These are phyloP conservation scores for Drosophila crucigera DNA, from an alignment of 2,888 invertebrate genomes.

Conservation along the genomic window DNA sequence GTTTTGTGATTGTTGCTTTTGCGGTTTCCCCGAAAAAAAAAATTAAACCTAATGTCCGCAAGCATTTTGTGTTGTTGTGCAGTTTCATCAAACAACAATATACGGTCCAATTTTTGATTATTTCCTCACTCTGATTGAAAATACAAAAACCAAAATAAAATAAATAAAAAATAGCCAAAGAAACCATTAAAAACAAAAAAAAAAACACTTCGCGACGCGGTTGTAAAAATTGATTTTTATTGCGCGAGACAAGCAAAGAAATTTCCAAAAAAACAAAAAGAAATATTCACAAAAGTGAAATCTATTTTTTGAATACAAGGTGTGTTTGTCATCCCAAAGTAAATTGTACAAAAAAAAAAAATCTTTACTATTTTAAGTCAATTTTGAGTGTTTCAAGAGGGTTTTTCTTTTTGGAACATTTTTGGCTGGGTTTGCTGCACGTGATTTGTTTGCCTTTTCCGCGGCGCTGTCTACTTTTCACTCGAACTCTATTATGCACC, in stretches of 20 bases:
- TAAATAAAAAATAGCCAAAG: slow-evolving; percentile 14
- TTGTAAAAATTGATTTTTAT: slow-evolving; percentile 79
- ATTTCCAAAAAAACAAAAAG: slow-evolving; percentile 38
- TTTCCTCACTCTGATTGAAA: slow-evolving; percentile 30
- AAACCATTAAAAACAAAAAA: slow-evolving; percentile 50
- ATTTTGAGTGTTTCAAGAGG: slow-evolving; percentile 12
- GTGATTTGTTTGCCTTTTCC: slow-evolving; percentile 62
- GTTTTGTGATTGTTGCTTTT: slow-evolving; percentile 61
- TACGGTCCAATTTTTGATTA: slow-evolving; percentile 9
- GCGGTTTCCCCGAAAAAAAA: slow-evolving; percentile 27
- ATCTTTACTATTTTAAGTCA: neutral
- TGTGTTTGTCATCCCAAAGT: slow-evolving; percentile 33
- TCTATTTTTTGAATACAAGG: slow-evolving; percentile 34
- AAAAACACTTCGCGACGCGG: slow-evolving; percentile 59
- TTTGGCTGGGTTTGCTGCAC: slow-evolving; percentile 45
- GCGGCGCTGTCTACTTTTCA: slow-evolving; percentile 37
- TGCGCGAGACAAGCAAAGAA: slow-evolving; percentile 49
- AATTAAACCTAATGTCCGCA: slow-evolving; percentile 19
- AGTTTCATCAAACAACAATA: slow-evolving; percentile 27
- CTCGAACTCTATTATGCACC: slow-evolving; percentile 24
- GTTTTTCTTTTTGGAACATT: slow-evolving; percentile 27
- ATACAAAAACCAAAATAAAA: slow-evolving; percentile 13
- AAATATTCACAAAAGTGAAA: slow-evolving; percentile 25
- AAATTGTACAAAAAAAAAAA: slow-evolving; percentile 18
- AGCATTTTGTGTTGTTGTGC: slow-evolving; percentile 29